Evolutionary conservation across 2,888 invertebrate genomes (phyloP), one percentile per base, ranked within the genome.

Genomic region (Ophion slaviceki): DNA sequence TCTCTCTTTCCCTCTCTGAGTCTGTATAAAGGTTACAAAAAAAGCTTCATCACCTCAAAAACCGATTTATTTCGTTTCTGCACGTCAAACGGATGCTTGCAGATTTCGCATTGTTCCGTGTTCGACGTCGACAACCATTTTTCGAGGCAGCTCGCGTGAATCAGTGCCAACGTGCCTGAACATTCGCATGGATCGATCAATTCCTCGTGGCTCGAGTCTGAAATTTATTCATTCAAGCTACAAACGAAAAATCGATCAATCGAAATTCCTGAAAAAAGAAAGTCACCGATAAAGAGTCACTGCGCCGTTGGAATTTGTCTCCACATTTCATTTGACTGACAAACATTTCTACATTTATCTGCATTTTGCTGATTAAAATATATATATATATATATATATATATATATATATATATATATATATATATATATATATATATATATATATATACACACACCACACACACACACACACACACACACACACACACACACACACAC

Each of bases 171-270:
- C 4, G 95, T 94, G 2, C 96, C 96, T 76, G 94, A 93, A 90
- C 95, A 96, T 86, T 94, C 92, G 90, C 96, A 96, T 0, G 95
- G 95, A 17, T 95, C 95, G 62, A 95, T 94, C 80, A 95, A 92
- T 78, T 94, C 94, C 85, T 95, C 95, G 32, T 89, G 88, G 47
- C 84, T 87, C n/a, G 94, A 95, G 87, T 92, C 94, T 94, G 84
- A 14, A 77, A 68, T 79, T 2, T n/a, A 14, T 28, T 7, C 47
- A 28, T 70, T 53, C 8, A 28, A 8, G 0, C 8, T 71, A 7
- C 14, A 57, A 57, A 71, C 0, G 17, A 40, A n/a, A 5, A 32
- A 72, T 36, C 4, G n/a, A 36, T 59, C 10, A 59, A n/a, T 72
- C 40, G 36, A 40, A 28, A 32, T 17, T 32, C 8, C 5, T 17